Conservation (phyloP, 2,888 invertebrate genomes). For the Acleris emargana region DNA sequence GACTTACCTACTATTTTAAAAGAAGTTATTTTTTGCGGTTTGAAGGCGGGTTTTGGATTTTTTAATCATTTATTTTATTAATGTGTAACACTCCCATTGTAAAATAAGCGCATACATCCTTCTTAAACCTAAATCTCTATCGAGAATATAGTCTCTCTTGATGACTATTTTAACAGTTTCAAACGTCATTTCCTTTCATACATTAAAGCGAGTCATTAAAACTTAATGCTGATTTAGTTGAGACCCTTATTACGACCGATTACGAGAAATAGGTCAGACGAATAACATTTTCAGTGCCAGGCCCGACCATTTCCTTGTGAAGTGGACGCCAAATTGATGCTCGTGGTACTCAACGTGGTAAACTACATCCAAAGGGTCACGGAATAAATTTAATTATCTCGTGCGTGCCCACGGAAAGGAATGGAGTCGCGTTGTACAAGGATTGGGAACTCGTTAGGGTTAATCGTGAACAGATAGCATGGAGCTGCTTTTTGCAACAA, state of each 20-base stretch:
- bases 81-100: too few relatives aligned
- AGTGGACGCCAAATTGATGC: too few relatives aligned
- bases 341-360: not conserved
- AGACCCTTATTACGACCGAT: slow-evolving; percentile 30
- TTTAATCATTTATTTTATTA: too few relatives aligned
- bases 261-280: slow-evolving; percentile 30
- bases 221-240: slow-evolving; percentile 24
- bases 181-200: slow-evolving; percentile 15
- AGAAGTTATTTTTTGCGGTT: too few relatives aligned
- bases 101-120: too few relatives aligned
- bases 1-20: too few relatives aligned
- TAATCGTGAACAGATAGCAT: not conserved
- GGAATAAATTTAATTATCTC: slow-evolving; percentile 33
- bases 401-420: slow-evolving; percentile 18
- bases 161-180: slow-evolving; percentile 6
- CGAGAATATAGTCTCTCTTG: too few relatives aligned
- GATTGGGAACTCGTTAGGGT: slow-evolving; percentile 5
- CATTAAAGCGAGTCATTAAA: slow-evolving; percentile 24
- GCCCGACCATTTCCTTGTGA: too few relatives aligned
- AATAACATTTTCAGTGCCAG: not conserved
- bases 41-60: too few relatives aligned
- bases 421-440: not conserved
- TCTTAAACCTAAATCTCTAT: too few relatives aligned
- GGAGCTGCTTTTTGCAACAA: too few relatives aligned
- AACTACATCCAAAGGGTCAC: slow-evolving; percentile 18